Base-by-base conservation (phyloP, 2,888 invertebrate genomes). In the Ophioninae sp. region DNA sequence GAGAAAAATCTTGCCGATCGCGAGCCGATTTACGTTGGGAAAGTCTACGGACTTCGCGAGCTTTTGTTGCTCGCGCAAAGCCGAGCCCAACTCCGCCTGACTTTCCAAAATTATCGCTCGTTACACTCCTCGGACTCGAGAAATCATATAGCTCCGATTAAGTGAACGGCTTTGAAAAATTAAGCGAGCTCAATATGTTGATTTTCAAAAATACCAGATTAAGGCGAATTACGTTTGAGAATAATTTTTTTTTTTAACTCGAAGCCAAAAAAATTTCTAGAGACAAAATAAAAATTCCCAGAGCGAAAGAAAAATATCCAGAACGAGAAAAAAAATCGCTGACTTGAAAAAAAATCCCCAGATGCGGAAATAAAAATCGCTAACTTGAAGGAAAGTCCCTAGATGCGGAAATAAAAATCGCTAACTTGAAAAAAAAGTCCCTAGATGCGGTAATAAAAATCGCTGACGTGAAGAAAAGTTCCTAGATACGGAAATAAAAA, bases 1-100 rank as follows among this genome's bases (percentile, higher is more conserved):
- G 17, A 8, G 51, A 59, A 37, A 71, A 30, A 59, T 68, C 17
- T 74, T 61, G 30, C 23, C 37, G 68, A 74, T 44, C 37, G 20
- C 56, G 20, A 37, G 44, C 30, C 1, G 20, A 51, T 74, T 74
- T 69, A 69, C 39, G 23, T n/a, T 13, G 61, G 44, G 68, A 80
- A 80, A 74, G 79, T 73, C 30, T 3, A 44, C 30, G 20, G 37
- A 22, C 39, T 13, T 6, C n/a, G 13, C 3, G 30, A 68, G 37
- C 41, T 58, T 80, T 39, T 78, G 63, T 69, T 69, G n/a, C 56
- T 0, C 23, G 13, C 58, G 41, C 30, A 41, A 56, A 23, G 22
- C 30, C 59, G 61, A 68, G 20, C 67, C 13, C 41, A 72, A 17
- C 23, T 22, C 44, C 23, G 30, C 6, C 30, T 17, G 22, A 30